Base-by-base conservation (phyloP, 2,797 vertebrate genomes). In the Sebastes flavidus region DNA sequence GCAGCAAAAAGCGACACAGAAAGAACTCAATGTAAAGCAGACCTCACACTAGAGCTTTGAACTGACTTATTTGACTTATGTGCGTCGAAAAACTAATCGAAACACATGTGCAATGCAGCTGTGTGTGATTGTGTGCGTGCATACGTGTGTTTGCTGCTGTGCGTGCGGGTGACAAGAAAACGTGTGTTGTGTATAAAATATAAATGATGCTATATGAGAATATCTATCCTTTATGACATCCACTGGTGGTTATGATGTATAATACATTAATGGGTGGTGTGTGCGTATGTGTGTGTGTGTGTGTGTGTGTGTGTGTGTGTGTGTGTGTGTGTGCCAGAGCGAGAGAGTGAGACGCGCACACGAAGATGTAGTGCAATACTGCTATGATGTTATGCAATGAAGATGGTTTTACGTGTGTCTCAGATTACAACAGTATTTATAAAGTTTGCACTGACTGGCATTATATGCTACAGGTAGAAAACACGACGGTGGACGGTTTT, bases 351-450 rank as follows among this genome's bases (percentile, higher is more conserved):
- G 83, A 92, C 80, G 87, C 73, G 46, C 89, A 93, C 78, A 75
- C 66, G 75, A 83, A 86, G 89, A 91, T 82, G 77, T 91, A 85
- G 92, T 94, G 93, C 93, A 94, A 94, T 94, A 94, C 81, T 84
- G 92, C 87, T 88, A 85, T 88, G 92, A 93, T 93, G 93, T 94
- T 94, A 95, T 95, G 94, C 94, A 94, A 95, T 78, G 88, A 89
- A 87, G 91, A 89, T 82, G 91, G 89, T 85, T 93, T 78, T 83
- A 88, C 55, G 61, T 88, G 82, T 88, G 83, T 88, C 74, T 76
- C 87, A 89, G 84, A 88, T 89, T 72, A 69, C 88, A 88, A 83
- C 66, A 78, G 87, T 89, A 93, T 91, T 88, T 89, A 87, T 89
- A 82, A 90, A 67, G 90, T 93, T 95, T 95, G 93, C 91, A 95